Evolutionary conservation across 1,140 invertebrate species (phyloP), one percentile per base, ranked within the genome.

Genomic region (Drosophila erecta): DNA sequence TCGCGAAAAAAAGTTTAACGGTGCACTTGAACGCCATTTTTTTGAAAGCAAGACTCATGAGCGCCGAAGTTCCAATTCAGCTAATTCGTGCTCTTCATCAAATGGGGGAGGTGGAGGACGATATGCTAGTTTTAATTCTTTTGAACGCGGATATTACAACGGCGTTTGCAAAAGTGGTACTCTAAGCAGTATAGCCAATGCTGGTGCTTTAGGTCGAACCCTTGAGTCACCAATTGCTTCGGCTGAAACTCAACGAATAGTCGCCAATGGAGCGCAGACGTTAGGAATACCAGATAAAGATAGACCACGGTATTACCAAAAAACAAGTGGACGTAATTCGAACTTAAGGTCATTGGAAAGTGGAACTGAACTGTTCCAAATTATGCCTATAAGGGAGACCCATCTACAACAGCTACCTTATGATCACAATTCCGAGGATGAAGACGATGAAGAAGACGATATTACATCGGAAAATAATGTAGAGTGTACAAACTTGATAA

Each of bases 101-200:
- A 74, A 80, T 49, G 58, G 65, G 0, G 62, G 72, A 1, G 62
- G 61, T 33, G 57, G 57, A 4, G 43, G 64, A 2, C 73, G 87
- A 6, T 92, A 78, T 65, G 37, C 69, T n/a, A 77, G 66, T 27
- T 91, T 83, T 51, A 92, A 92, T 69, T 83, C 91, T 0, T 92
- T 83, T 55, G 91, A 92, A 14, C 80, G 80, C 20, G 74, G 69
- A 20, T 61, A 76, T 33, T 78, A 74, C 22, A 90, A 80, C 40
- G 76, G 84, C 7, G 67, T 92, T n/a, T 71, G 91, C 8, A 92
- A 92, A 43, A 92, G 91, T 49, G 91, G 90, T 20, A 92, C 91
- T 7, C 54, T 91, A 3, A 90, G 77, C n/a, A 92, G 78, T 41
- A 87, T 92, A 61, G 50, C 43, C 2, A 76, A 65, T 22, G 47